These are phyloP conservation scores for Peromyscus nudipes DNA, from an alignment of 2,797 vertebrate genomes.

Conservation along the genomic window DNA sequence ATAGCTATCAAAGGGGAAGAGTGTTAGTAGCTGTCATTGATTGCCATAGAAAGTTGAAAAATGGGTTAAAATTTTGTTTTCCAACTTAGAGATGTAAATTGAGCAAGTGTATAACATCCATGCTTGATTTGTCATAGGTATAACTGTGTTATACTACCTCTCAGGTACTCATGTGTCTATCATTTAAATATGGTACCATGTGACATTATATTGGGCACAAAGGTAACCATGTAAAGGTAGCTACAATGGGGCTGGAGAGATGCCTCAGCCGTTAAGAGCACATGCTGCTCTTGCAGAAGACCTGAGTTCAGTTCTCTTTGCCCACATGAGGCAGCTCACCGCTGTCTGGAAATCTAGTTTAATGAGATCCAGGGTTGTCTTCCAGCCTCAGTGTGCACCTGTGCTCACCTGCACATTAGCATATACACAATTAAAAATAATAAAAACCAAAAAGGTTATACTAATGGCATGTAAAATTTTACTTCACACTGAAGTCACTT, in stretches of 20 bases:
- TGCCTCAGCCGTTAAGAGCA: neutral
- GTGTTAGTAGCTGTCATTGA: neutral
- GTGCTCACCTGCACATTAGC: neutral
- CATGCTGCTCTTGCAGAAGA: neutral
- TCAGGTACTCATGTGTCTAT: neutral
- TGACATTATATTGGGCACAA: neutral
- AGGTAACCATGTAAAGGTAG: neutral
- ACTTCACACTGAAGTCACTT: neutral
- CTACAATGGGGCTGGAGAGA: neutral
- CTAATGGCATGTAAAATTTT: neutral
- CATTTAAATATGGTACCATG: neutral
- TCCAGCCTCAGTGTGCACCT: neutral
- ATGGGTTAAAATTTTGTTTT: neutral
- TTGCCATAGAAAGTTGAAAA: neutral
- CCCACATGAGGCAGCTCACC: neutral
- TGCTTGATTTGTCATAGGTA: accelerated
- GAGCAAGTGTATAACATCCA: neutral
- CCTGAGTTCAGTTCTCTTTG: neutral
- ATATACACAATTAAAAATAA: neutral
- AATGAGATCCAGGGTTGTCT: neutral
- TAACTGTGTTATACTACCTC: accelerated
- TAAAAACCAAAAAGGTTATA: neutral
- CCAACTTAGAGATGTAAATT: neutral
- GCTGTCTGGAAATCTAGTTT: neutral
- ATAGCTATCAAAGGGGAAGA: neutral